Evolutionary conservation across 2,113 vertebrate species (phyloP).

Genomic region (Vimba vimba): DNA sequence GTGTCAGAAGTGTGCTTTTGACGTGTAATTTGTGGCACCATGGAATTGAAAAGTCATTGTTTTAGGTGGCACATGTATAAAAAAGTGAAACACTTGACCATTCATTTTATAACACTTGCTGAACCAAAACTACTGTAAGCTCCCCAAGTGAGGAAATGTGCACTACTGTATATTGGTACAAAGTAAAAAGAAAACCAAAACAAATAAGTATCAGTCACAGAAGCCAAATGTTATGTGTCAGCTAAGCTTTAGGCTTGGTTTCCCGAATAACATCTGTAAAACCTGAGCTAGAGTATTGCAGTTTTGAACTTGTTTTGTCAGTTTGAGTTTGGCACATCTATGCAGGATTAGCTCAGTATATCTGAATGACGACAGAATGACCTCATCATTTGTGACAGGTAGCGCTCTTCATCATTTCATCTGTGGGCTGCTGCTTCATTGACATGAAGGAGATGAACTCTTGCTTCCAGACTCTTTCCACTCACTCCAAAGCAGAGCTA

Average conservation of each 20-base stretch:
- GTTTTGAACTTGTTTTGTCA: neutral
- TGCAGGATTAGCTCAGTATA: conserved; percentile 14
- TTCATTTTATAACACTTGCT: neutral
- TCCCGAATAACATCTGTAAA: neutral
- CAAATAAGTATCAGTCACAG: neutral
- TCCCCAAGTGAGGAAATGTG: neutral
- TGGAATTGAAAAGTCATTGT: neutral
- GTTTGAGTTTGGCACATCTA: conserved; percentile 22
- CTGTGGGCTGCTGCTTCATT: conserved; percentile 30
- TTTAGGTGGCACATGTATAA: too few species aligned
- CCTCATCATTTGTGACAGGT: conserved; percentile 39
- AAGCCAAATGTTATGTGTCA: neutral
- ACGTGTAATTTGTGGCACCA: neutral
- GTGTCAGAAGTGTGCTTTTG: neutral
- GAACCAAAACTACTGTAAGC: too few species aligned
- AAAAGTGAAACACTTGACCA: too few species aligned
- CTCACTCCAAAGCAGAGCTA: conserved; percentile 32
- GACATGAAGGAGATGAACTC: conserved; percentile 39
- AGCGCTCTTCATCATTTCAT: conserved; percentile 27
- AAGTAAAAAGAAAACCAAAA: neutral
- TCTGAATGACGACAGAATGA: conserved; percentile 18
- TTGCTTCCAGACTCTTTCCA: conserved; percentile 53
- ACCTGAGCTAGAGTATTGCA: neutral
- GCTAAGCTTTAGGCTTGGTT: neutral
- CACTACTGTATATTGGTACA: neutral